Base-by-base conservation (phyloP, 92 coral and sea anemone genomes). In the Desmophyllum pertusum region DNA sequence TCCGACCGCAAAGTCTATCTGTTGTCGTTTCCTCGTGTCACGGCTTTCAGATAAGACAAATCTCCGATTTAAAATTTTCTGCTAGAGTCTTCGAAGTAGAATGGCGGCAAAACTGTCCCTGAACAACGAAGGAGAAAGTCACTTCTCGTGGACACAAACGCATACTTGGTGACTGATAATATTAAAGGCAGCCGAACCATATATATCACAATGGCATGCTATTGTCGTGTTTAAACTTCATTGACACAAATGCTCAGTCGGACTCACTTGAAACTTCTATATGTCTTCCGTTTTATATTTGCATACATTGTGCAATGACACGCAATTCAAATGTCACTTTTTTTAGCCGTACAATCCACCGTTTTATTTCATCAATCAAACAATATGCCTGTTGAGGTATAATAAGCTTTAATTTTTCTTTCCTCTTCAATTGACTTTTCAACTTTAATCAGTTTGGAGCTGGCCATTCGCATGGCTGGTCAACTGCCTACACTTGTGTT, bases 271-370 rank as follows among this genome's bases (percentile, higher is more conserved):
- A 36, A 67, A 67, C 45, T 67, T 67, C 25, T 67, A 0, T 36
- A 3, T 36, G 2, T 35, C 45, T 19, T 67, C 25, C 73, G 73
- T 67, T 67, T 67, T 67, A 67, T 33, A 67, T 67, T 67, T 67
- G 18, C 73, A 67, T 67, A 67, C 35, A 67, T 67, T 67, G 73
- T 67, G 43, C 0, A 67, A 67, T 67, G 36, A 67, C 65, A 27
- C 65, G 42, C 73, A 36, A 37, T 36, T 67, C 45, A 67, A 67
- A 67, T 67, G 73, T 67, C 73, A 66, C 41, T 35, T 33, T 41
- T 66, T 66, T 6, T n/a, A 18, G 29, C 29, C 73, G 27, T 4
- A 37, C 73, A 36, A 36, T 67, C 45, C 73, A 43, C 33, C 36
- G 25, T 18, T 18, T 37, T n/a, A 67, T 27, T 18, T 37, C 42